phyloP scores from a whole-genome alignment of 64 coral and sea anemone species.

The Orbicella faveolata region DNA sequence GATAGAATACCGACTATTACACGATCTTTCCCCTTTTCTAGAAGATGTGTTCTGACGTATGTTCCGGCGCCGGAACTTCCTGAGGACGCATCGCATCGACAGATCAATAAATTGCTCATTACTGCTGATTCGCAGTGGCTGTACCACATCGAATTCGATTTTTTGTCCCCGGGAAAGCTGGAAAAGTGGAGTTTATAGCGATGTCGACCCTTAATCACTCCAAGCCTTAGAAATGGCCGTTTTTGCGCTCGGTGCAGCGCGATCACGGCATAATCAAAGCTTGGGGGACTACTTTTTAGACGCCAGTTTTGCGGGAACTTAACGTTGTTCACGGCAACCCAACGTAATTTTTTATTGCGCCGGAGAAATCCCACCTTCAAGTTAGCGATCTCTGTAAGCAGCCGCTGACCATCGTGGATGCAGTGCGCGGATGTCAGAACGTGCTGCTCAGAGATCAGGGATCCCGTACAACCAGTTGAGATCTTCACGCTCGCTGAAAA shows the following conservation, averaged over 20 bases:
- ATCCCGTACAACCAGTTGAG: conserved; percentile 75
- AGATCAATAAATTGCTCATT: conserved; percentile 35
- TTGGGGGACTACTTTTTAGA: not conserved
- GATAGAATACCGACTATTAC: conserved; percentile 68
- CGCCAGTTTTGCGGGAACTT: conserved; percentile 55
- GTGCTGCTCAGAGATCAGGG: conserved; percentile 63
- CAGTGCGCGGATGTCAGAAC: conserved; percentile 81
- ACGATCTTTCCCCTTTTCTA: conserved; percentile 31
- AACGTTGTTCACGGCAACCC: conserved; percentile 36
- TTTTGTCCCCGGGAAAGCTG: conserved; percentile 84
- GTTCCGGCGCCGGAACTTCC: conserved; percentile 85
- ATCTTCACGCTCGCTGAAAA: conserved; percentile 82
- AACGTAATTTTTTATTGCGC: conserved; percentile 42
- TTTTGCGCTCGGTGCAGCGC: conserved; percentile 41
- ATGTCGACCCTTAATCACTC: not conserved
- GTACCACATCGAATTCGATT: conserved; percentile 56
- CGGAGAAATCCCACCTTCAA: conserved; percentile 66
- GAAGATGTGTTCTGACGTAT: conserved; percentile 16
- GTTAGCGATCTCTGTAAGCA: conserved; percentile 19
- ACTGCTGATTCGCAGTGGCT: conserved; percentile 55
- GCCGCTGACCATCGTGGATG: conserved; percentile 63
- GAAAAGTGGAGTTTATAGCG: conserved; percentile 59
- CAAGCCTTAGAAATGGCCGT: conserved; percentile 48
- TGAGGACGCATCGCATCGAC: conserved; percentile 56
- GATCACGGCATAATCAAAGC: conserved; percentile 79